Base-by-base conservation (phyloP, 1,140 invertebrate genomes). In the Berghia stephanieae region DNA sequence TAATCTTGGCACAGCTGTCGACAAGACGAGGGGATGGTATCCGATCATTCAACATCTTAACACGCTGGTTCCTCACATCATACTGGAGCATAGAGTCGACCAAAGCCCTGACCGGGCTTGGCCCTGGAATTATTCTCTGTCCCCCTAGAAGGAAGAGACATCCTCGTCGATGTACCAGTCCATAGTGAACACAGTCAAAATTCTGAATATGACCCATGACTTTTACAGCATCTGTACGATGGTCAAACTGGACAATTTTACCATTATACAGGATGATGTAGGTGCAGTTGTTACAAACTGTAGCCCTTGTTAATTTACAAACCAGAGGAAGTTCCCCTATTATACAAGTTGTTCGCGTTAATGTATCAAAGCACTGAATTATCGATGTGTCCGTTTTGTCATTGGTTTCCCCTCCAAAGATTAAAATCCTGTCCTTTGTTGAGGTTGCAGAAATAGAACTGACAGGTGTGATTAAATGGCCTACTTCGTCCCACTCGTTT, bases 251-350 rank as follows among this genome's bases (percentile, higher is more conserved):
- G 3, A 84, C 79, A 42, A 86, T 81, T 66, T 84, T 83, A 1
- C 85, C 85, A 75, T 85, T 84, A 74, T 83, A 86, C 27, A 86
- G 83, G 38, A 86, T 83, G 16, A 86, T 81, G 42, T 84, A 86
- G 34, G 82, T 81, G 63, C 81, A 71, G 36, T 78, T 81, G 27
- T 84, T 83, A 43, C 83, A 83, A 5, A 82, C 81, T 21, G 84
- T 82, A 6, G 85, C 80, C 43, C 82, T 78, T 10, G 84, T 85
- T 24, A 86, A 75, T 68, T 86, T 86, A 74, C 84, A 85, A 40
- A 83, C 81, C 43, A 84, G 80, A 1, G 84, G 82, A 27, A 86
- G 83, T 18, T 82, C 80, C 3, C 80, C 77, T 24, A 83, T 81
- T 36, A 86, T 78, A 52, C 80, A 80, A 3, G 80, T 80, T 2